Evolutionary conservation across 2,113 vertebrate genomes (phyloP).

Genomic region (Paramormyrops kingsleyae): DNA sequence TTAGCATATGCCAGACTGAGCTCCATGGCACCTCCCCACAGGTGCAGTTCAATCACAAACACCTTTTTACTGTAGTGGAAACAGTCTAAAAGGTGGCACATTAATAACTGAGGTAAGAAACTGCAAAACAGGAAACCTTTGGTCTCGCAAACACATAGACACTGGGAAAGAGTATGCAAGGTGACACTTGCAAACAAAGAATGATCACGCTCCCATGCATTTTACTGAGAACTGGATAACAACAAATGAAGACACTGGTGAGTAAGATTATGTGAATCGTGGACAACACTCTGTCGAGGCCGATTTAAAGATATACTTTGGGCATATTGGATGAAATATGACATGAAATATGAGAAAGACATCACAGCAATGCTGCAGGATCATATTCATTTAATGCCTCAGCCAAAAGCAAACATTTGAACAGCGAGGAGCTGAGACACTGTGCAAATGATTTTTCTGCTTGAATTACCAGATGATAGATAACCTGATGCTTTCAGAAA

Average conservation of each 20-base stretch:
- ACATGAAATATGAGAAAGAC: background rate
- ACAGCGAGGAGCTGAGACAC: background rate
- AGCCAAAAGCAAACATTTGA: background rate
- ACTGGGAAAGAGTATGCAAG: background rate
- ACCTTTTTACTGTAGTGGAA: background rate
- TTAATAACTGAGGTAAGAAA: background rate
- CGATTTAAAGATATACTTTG: background rate
- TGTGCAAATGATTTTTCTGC: background rate
- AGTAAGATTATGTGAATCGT: background rate
- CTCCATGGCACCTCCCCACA: background rate
- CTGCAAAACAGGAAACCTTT: background rate
- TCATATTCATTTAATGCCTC: background rate
- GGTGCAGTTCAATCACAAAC: background rate
- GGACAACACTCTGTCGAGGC: background rate
- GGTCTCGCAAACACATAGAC: background rate
- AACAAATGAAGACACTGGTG: background rate
- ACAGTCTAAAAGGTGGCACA: background rate
- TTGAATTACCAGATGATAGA: constrained; percentile 7
- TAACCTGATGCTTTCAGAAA: background rate
- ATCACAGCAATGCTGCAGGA: background rate
- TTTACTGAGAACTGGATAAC: background rate
- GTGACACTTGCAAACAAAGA: background rate
- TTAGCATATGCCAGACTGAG: background rate
- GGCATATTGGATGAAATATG: background rate
- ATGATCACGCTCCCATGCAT: background rate